Evolutionary conservation across 1,140 invertebrate genomes (phyloP).

Genomic region (Atta texana): DNA sequence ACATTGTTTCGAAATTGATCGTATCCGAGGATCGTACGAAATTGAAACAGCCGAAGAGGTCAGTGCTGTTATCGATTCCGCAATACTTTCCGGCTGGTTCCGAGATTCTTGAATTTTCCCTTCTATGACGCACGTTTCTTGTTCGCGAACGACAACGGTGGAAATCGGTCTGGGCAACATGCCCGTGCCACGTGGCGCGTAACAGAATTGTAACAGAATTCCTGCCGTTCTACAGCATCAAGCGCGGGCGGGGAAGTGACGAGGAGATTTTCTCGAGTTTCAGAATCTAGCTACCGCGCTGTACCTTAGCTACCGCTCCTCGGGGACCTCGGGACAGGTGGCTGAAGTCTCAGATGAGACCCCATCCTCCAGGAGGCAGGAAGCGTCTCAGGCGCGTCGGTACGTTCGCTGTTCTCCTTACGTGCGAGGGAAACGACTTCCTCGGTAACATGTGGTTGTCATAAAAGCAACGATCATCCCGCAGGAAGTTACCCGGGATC

Average conservation of each 20-base stretch:
- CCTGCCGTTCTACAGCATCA: constrained; percentile 1
- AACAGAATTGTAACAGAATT: constrained; percentile 48
- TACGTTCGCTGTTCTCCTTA: constrained; percentile 37
- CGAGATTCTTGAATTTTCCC: not conserved
- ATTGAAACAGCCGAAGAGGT: not conserved
- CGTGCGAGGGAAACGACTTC: constrained; percentile 59
- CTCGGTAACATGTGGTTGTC: constrained; percentile 77
- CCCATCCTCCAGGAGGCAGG: constrained; percentile 74
- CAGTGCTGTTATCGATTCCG: not conserved
- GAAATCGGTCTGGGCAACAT: constrained; percentile 56
- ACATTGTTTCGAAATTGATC: not conserved
- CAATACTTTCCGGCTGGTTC: not conserved
- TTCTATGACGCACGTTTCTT: not conserved
- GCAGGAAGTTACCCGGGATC: constrained; percentile 61
- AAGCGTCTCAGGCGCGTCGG: constrained; percentile 63
- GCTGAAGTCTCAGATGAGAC: constrained; percentile 70
- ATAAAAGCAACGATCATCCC: constrained; percentile 70
- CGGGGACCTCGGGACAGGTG: constrained; percentile 75
- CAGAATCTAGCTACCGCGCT: constrained; percentile 28
- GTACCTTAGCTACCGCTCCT: constrained; percentile 42
- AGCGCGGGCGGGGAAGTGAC: not conserved
- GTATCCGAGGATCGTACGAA: not conserved
- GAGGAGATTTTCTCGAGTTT: constrained; percentile 71
- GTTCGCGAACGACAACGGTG: not conserved
- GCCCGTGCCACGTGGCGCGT: constrained; percentile 68